Evolutionary conservation across 2,888 invertebrate genomes (phyloP).

Genomic region (Serrognathus titanus): DNA sequence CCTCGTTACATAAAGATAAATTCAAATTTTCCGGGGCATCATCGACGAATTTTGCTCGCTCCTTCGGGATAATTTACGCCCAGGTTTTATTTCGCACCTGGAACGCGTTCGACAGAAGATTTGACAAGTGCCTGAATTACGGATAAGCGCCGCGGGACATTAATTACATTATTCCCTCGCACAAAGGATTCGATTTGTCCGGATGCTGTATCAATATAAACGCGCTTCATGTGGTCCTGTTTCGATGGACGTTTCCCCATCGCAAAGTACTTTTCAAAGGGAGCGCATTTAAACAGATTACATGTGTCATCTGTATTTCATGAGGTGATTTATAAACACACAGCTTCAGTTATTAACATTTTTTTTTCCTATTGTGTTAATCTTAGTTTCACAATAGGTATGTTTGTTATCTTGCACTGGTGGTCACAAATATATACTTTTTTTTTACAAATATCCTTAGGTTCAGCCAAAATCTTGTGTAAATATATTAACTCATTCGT

Average conservation of each 20-base stretch:
- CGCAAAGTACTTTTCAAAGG: constrained; percentile 23
- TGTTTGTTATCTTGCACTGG: too few relatives aligned
- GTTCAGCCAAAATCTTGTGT: too few relatives aligned
- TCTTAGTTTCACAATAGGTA: not conserved
- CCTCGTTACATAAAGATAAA: not conserved
- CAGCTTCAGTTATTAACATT: constrained; percentile 6
- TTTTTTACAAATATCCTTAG: too few relatives aligned
- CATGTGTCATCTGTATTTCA: constrained; percentile 24
- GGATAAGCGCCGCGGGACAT: constrained; percentile 34
- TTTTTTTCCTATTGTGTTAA: not conserved
- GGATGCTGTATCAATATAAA: constrained; percentile 17
- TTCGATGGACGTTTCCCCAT: constrained; percentile 13
- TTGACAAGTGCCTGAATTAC: constrained; percentile 29
- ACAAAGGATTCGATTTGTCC: constrained; percentile 38
- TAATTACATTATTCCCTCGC: constrained; percentile 35
- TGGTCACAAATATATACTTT: too few relatives aligned
- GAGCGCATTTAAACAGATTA: constrained; percentile 27
- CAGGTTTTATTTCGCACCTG: too few relatives aligned
- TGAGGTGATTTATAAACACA: constrained; percentile 11
- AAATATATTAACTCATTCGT: too few relatives aligned
- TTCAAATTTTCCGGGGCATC: not conserved
- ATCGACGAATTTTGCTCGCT: too few relatives aligned
- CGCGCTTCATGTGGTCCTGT: constrained; percentile 5
- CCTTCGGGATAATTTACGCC: too few relatives aligned
- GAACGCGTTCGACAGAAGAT: constrained; percentile 11